Conservation (phyloP, 2,113 vertebrate species). For the Pseudopipra pipra region DNA sequence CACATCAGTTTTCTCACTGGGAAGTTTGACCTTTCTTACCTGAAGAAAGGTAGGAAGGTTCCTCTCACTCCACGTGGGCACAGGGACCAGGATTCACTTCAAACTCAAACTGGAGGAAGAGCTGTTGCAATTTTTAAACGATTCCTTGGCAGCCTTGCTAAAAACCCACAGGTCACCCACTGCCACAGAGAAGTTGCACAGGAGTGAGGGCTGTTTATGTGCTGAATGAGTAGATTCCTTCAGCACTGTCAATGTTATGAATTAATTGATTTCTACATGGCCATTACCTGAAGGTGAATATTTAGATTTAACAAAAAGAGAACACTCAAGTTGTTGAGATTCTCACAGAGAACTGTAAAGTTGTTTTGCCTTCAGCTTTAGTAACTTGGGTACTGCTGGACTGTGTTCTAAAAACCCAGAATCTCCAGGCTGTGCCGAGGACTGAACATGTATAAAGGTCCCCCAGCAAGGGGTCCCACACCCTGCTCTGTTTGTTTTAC, state of each 20-base stretch:
- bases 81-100: background rate
- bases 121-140: background rate
- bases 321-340: background rate
- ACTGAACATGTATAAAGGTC: background rate
- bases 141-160: background rate
- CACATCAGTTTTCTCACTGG: background rate
- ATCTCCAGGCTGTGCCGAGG: background rate
- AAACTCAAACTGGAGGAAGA: background rate
- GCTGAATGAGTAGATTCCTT: background rate
- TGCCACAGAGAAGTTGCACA: background rate
- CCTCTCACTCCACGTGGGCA: background rate
- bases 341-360: background rate
- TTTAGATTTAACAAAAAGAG: background rate
- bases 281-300: background rate
- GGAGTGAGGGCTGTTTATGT: background rate
- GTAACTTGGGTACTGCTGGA: background rate
- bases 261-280: background rate
- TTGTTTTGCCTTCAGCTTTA: background rate
- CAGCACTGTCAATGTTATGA: background rate
- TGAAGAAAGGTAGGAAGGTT: background rate
- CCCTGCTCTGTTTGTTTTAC: conserved; percentile 48
- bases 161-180: background rate
- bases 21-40: background rate
- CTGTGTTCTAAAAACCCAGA: background rate
- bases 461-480: background rate